Evolutionary conservation across 2,888 invertebrate species (phyloP).

Genomic region (Smittia aterrima): DNA sequence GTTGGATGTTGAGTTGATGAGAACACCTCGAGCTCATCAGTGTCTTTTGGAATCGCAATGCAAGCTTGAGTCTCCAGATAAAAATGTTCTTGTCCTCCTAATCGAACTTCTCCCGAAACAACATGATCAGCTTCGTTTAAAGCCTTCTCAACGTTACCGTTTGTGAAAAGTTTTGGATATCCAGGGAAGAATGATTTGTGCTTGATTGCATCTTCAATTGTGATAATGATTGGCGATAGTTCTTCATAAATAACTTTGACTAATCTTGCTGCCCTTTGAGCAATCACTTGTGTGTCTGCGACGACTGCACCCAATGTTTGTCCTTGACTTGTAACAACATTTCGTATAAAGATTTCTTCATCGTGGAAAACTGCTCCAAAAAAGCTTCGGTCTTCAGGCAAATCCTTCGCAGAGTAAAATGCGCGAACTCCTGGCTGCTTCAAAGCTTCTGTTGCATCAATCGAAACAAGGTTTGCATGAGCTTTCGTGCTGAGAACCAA

Average conservation of each 20-base stretch:
- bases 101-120: slow-evolving; percentile 74
- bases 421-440: slow-evolving; percentile 75
- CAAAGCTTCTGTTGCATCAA: slow-evolving; percentile 75
- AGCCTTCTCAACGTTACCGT: slow-evolving; percentile 67
- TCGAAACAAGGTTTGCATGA: slow-evolving; percentile 73
- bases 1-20: slow-evolving; percentile 82
- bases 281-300: slow-evolving; percentile 72
- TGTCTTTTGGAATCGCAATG: slow-evolving; percentile 72
- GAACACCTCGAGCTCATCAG: slow-evolving; percentile 81
- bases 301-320: slow-evolving; percentile 80
- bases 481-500: slow-evolving; percentile 78
- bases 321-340: slow-evolving; percentile 74
- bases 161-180: slow-evolving; percentile 59
- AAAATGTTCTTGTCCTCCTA: slow-evolving; percentile 95
- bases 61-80: slow-evolving; percentile 86
- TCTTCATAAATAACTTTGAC: slow-evolving; percentile 83
- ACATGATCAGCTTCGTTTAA: slow-evolving; percentile 69
- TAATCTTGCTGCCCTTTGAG: slow-evolving; percentile 77
- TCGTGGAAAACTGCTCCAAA: slow-evolving; percentile 75
- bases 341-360: slow-evolving; percentile 78
- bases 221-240: slow-evolving; percentile 72
- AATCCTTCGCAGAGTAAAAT: slow-evolving; percentile 75
- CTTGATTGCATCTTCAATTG: slow-evolving; percentile 85
- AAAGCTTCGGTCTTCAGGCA: slow-evolving; percentile 64
- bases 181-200: slow-evolving; percentile 67